Evolutionary conservation across 2,113 vertebrate species (phyloP).

Genomic region (Pelvicachromis taeniatus): DNA sequence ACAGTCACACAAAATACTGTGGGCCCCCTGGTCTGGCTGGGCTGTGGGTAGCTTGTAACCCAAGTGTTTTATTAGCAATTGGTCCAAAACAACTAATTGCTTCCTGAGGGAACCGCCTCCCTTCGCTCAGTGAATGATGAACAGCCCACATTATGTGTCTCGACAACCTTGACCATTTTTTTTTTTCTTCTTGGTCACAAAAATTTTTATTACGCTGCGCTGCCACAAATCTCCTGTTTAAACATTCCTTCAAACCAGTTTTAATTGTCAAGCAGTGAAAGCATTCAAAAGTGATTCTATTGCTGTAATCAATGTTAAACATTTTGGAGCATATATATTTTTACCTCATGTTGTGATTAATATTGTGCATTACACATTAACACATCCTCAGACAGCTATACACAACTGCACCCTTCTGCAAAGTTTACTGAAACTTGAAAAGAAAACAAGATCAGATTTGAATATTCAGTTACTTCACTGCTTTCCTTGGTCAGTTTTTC

Average conservation of each 20-base stretch:
- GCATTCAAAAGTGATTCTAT: neutral
- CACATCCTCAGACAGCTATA: neutral
- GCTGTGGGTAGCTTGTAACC: slow-evolving; percentile 63
- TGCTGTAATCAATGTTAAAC: slow-evolving; percentile 16
- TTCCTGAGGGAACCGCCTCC: slow-evolving; percentile 72
- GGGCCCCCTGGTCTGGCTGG: slow-evolving; percentile 38
- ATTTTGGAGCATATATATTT: neutral
- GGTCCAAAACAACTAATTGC: slow-evolving; percentile 72
- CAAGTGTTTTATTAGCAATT: slow-evolving; percentile 72
- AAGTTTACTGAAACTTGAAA: neutral
- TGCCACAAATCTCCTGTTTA: slow-evolving; percentile 57
- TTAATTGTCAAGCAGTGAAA: slow-evolving; percentile 23
- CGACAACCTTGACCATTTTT: slow-evolving; percentile 60
- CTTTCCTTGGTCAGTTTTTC: neutral
- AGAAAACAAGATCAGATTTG: neutral
- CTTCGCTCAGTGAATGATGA: slow-evolving; percentile 58
- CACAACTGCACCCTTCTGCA: neutral
- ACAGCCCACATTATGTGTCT: slow-evolving; percentile 58
- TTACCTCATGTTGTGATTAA: neutral
- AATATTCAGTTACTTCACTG: neutral
- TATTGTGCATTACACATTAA: neutral
- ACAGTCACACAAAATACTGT: neutral
- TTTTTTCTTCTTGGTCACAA: slow-evolving; percentile 36
- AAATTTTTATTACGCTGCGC: slow-evolving; percentile 51
- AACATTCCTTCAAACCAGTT: slow-evolving; percentile 23